Evolutionary conservation across 2,888 invertebrate species (phyloP).

Genomic region (Latheticus oryzae): DNA sequence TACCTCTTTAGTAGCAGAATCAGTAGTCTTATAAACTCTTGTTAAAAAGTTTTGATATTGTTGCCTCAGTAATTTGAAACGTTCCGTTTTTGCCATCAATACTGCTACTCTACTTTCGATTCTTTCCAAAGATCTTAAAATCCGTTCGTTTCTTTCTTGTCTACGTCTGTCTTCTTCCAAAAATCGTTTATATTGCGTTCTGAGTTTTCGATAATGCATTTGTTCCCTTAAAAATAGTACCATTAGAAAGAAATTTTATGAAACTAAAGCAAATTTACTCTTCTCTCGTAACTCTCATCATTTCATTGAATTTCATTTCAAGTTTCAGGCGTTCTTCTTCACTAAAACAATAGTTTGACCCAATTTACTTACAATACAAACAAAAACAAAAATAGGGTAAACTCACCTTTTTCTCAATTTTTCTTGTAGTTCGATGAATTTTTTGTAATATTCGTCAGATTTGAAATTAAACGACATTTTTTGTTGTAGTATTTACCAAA

Average conservation of each 20-base stretch:
- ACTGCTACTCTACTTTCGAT: conserved; percentile 70
- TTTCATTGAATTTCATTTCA: conserved; percentile 69
- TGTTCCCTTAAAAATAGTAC: conserved; percentile 56
- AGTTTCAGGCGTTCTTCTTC: conserved; percentile 69
- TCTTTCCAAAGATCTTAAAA: conserved; percentile 70
- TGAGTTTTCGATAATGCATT: conserved; percentile 60
- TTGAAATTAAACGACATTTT: conserved; percentile 48
- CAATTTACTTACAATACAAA: conserved; percentile 52
- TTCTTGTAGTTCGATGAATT: conserved; percentile 63
- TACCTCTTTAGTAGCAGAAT: conserved; percentile 7
- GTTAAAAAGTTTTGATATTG: conserved; percentile 58
- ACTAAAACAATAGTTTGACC: conserved; percentile 58
- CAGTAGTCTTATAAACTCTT: conserved; percentile 45
- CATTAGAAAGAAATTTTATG: background rate
- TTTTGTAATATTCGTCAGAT: conserved; percentile 62
- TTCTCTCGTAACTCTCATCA: conserved; percentile 67
- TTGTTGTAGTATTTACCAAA: too few species aligned
- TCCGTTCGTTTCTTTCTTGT: conserved; percentile 71
- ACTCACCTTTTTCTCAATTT: conserved; percentile 63
- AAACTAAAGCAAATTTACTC: conserved; percentile 64
- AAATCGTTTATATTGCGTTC: conserved; percentile 67
- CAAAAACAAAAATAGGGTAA: conserved; percentile 41
- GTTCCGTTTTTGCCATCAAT: conserved; percentile 71
- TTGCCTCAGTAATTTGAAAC: conserved; percentile 67
- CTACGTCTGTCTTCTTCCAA: conserved; percentile 71